Evolutionary conservation across 1,140 invertebrate genomes (phyloP).

Genomic region (Temnothorax longispinosus): DNA sequence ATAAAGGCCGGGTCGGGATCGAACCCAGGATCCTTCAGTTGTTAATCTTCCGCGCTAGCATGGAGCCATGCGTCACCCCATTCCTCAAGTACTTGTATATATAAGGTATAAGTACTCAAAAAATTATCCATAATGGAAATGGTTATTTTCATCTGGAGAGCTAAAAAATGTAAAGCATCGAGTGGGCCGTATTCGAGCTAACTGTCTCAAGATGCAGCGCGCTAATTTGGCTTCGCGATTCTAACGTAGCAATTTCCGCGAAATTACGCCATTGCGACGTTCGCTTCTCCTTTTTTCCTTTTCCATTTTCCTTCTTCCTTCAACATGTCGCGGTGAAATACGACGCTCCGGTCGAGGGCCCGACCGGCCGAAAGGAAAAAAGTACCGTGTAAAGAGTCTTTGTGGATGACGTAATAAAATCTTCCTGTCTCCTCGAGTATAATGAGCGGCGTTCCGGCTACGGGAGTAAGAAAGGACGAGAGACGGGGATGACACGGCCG

Average conservation of each 20-base stretch:
- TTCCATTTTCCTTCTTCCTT: not conserved
- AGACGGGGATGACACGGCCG: constrained; percentile 67
- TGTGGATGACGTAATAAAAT: constrained; percentile 69
- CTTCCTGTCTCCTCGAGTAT: constrained; percentile 62
- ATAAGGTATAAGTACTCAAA: not conserved
- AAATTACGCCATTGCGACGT: constrained; percentile 27
- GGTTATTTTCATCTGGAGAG: not conserved
- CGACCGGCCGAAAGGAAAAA: constrained; percentile 33
- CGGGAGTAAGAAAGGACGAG: constrained; percentile 23
- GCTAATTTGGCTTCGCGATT: constrained; percentile 17
- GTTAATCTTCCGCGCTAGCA: too few relatives aligned
- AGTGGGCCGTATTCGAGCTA: not conserved
- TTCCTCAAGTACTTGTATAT: not conserved
- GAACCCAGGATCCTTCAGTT: too few relatives aligned
- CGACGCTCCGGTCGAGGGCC: constrained; percentile 45
- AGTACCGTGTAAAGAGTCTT: constrained; percentile 64
- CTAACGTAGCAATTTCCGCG: constrained; percentile 38
- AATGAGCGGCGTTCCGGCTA: constrained; percentile 63
- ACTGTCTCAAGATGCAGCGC: not conserved
- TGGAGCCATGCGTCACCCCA: too few relatives aligned
- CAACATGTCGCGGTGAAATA: constrained; percentile 43
- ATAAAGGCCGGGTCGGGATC: too few relatives aligned
- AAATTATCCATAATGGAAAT: not conserved
- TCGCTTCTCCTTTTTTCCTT: too few relatives aligned
- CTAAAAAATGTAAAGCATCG: not conserved